Percentiles rank a stretch among this genome's conserved stretches.
These are phyloP conservation scores for Ptilorrhoa leucosticta DNA, from an alignment of 2,113 vertebrate species.

Conservation along the genomic window DNA sequence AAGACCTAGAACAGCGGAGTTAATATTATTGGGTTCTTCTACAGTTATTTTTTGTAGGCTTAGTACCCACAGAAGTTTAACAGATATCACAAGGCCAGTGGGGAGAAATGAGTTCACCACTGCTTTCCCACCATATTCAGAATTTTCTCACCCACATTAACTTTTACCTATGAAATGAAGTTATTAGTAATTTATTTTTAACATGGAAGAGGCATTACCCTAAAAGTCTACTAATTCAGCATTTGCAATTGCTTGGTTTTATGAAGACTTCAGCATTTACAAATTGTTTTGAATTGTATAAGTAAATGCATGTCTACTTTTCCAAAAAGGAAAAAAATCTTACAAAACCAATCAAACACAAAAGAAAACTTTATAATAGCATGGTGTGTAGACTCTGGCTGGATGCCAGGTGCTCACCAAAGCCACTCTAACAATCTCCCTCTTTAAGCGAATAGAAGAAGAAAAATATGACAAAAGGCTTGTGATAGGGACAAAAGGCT, in stretches of 20 bases:
- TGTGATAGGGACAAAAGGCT: no score
- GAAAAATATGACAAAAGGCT: neutral
- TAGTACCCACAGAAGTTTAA: neutral
- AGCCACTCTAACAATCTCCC: neutral
- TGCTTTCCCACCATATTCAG: neutral
- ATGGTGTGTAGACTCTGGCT: neutral
- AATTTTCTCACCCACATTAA: neutral
- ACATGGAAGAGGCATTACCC: neutral
- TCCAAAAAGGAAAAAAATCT: neutral
- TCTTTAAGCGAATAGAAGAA: neutral
- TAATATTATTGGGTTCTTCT: neutral
- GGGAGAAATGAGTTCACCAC: neutral
- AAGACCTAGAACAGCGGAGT: slow-evolving; percentile 78
- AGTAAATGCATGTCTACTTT: neutral
- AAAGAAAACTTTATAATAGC: neutral
- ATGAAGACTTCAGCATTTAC: neutral
- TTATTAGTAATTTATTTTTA: neutral
- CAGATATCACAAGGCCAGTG: neutral
- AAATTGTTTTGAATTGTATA: neutral
- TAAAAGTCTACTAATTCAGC: neutral
- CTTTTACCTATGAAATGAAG: neutral
- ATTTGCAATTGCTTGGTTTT: neutral
- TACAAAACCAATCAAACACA: neutral
- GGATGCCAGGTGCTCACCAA: neutral
- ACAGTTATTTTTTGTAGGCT: neutral